Conservation (phyloP, 2,888 invertebrate genomes). For the Dolomedes plantarius region DNA sequence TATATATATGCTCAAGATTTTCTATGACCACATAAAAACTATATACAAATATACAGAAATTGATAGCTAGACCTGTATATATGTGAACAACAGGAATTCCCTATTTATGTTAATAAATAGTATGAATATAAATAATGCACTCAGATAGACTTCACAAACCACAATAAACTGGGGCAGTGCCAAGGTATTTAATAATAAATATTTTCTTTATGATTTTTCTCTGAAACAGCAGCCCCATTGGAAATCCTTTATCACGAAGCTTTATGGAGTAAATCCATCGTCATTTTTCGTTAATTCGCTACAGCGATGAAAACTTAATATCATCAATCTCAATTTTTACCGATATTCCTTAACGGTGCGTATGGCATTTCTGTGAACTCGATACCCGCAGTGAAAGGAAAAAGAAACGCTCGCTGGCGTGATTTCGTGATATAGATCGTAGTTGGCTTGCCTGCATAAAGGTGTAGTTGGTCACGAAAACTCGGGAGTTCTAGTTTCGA, state of each 20-base stretch:
- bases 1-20: too few species aligned
- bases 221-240: background rate
- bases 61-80: too few species aligned
- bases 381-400: conserved; percentile 16
- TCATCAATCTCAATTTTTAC: conserved; percentile 49
- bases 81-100: too few species aligned
- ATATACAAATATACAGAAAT: too few species aligned
- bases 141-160: too few species aligned
- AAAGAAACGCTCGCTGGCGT: conserved; percentile 21
- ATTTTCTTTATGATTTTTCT: background rate
- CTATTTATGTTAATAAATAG: too few species aligned
- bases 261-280: conserved; percentile 19
- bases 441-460: conserved; percentile 56
- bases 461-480: conserved; percentile 63
- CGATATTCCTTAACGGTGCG: conserved; percentile 22
- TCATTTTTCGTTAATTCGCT: conserved; percentile 33
- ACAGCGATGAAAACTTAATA: conserved; percentile 42
- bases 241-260: conserved; percentile 42
- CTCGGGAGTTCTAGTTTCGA: conserved; percentile 34
- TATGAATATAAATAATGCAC: too few species aligned
- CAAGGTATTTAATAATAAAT: too few species aligned
- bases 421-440: conserved; percentile 53
- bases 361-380: conserved; percentile 55
- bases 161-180: too few species aligned
- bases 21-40: too few species aligned